A percentile compares a stretch with the other conserved stretches of the same genome.
phyloP scores from a whole-genome alignment of 2,797 vertebrate species.

The Alcedo atthis region DNA sequence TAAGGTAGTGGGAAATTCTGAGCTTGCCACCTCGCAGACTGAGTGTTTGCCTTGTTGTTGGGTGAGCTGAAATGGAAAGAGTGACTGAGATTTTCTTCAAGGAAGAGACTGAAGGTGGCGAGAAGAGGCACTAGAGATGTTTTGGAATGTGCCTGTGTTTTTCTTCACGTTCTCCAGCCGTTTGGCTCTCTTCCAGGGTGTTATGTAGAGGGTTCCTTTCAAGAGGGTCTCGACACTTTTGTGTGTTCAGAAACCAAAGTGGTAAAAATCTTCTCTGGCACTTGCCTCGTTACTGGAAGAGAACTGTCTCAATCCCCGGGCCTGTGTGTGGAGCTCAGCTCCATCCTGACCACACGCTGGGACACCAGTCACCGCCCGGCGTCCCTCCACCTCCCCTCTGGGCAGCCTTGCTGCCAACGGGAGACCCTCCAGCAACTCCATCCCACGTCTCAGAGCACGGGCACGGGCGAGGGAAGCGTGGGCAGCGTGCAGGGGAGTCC shows the following conservation, averaged over 20 bases:
- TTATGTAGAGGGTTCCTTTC: background rate
- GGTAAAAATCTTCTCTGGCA: background rate
- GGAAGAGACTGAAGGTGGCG: background rate
- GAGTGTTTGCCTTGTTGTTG: background rate
- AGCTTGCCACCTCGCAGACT: background rate
- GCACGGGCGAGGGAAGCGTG: accelerated
- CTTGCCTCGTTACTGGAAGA: background rate
- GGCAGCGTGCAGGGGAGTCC: background rate
- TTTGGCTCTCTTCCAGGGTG: background rate
- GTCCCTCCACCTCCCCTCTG: background rate
- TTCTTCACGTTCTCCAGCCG: background rate
- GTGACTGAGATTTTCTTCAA: slow-evolving; percentile 19
- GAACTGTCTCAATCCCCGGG: background rate
- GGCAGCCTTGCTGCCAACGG: background rate
- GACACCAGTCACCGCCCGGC: background rate
- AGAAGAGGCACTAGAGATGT: background rate
- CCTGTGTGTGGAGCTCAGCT: background rate
- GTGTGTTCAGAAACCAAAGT: background rate
- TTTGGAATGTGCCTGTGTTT: background rate
- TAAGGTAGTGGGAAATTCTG: background rate
- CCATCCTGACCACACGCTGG: accelerated
- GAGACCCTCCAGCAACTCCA: background rate
- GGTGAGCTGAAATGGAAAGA: background rate
- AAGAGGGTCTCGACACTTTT: background rate
- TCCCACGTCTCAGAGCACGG: background rate